Evolutionary conservation across 2,888 invertebrate genomes (phyloP), one percentile per base, ranked within the genome.

Genomic region (Heliconius hortense): DNA sequence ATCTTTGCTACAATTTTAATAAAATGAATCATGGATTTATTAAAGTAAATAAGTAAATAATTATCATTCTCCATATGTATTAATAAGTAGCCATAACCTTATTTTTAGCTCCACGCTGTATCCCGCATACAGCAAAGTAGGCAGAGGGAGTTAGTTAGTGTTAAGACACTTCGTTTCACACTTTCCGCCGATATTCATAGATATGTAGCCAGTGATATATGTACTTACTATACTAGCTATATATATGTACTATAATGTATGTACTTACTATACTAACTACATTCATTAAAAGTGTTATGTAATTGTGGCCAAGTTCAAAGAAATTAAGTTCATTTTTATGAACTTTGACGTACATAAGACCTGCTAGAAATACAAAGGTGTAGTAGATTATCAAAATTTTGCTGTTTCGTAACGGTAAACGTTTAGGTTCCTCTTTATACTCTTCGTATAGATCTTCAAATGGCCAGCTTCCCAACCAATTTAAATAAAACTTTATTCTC

Each of bases 241-340:
- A 35, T 53, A 31, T 31, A 31, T 31, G 31, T 31, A 28, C 28
- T 28, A 28, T 28, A 28, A 28, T 28, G 5, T 28, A 15, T 11
- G 56, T 24, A 74, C 74, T 63, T 53, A 74, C 74, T 24, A 64
- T 5, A 21, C 21, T 39, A 64, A 74, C 48, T 13, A 21, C 18
- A 39, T 53, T 74, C 56, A 70, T 63, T 26, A 70, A n/a, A 7
- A 74, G 13, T 11, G 56, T 70, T 35, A 74, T 70, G 15, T 74
- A 74, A 70, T 31, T 70, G 24, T 74, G 74, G 8, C 70, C 74
- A 24, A 74, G 28, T 56, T 70, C 35, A 4, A 74, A 74, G 10
- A 74, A 74, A n/a, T 48, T 28, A 3, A 70, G 69, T 39, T 74
- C 68, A 48, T 39, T 39, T 26, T 56, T 64, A 64, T 70, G 10